Evolutionary conservation across 2,797 vertebrate genomes (phyloP).

Genomic region (Acanthiza pusilla): DNA sequence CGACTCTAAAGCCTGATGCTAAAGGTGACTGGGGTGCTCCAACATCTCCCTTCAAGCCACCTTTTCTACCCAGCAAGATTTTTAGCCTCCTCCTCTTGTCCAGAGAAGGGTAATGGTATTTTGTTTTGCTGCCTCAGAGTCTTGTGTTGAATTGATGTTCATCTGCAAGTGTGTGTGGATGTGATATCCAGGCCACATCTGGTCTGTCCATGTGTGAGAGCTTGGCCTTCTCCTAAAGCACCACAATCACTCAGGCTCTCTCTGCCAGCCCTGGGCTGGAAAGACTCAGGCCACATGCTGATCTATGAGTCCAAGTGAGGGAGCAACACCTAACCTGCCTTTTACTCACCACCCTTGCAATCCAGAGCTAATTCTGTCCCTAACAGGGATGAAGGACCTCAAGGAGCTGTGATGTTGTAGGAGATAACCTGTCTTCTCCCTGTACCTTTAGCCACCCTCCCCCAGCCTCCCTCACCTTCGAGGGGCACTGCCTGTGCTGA

Average conservation of each 20-base stretch:
- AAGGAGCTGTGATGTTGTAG: not conserved
- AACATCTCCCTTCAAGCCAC: not conserved
- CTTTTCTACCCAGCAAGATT: not conserved
- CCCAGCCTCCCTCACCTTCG: slow-evolving; percentile 73
- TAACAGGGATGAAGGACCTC: not conserved
- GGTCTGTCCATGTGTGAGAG: not conserved
- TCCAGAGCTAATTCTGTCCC: not conserved
- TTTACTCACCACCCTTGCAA: not conserved
- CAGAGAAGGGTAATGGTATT: not conserved
- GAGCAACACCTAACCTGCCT: not conserved
- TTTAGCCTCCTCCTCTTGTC: not conserved
- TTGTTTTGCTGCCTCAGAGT: not conserved
- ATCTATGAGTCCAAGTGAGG: not conserved
- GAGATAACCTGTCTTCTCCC: not conserved
- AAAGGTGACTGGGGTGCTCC: not conserved
- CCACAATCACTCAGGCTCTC: not conserved
- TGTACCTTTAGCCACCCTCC: not conserved
- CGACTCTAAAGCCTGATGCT: not conserved
- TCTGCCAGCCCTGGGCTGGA: not conserved
- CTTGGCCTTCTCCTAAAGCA: not conserved
- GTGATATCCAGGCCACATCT: not conserved
- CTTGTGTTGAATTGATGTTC: not conserved
- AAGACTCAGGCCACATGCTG: not conserved
- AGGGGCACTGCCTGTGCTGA: slow-evolving; percentile 77
- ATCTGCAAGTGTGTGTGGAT: not conserved